phyloP scores from a whole-genome alignment of 2,113 vertebrate species.

The Spheniscus mendiculus region DNA sequence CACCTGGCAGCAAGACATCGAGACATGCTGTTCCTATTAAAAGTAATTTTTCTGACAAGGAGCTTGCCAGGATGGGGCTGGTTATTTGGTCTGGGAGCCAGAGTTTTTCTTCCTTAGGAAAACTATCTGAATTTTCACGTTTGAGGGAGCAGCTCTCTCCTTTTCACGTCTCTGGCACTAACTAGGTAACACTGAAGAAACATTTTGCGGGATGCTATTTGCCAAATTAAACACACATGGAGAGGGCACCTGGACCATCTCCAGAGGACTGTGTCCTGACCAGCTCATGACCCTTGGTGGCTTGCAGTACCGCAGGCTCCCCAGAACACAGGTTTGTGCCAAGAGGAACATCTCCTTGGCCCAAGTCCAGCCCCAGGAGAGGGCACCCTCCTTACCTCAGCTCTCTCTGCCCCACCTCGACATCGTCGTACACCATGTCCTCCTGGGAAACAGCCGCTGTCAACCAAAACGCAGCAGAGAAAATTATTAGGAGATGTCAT shows the following conservation, averaged over 20 bases:
- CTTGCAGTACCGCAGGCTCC: not conserved
- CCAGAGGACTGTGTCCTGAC: not conserved
- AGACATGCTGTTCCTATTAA: slow-evolving; percentile 40
- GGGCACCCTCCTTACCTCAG: slow-evolving; percentile 53
- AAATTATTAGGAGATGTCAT: not conserved
- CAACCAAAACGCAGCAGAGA: not conserved
- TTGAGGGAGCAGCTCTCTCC: not conserved
- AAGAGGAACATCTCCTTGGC: not conserved
- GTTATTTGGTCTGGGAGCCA: not conserved
- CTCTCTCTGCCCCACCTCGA: not conserved
- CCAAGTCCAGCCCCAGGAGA: not conserved
- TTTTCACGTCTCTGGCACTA: not conserved
- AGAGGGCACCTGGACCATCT: not conserved
- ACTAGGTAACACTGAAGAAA: not conserved
- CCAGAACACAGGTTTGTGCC: not conserved
- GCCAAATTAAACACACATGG: slow-evolving; percentile 2
- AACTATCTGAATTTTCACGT: not conserved
- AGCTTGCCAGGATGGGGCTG: not conserved
- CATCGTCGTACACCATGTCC: slow-evolving; percentile 40
- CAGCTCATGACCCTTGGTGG: not conserved
- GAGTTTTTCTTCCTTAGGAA: slow-evolving; percentile 21
- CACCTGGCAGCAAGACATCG: slow-evolving; percentile 3
- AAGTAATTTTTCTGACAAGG: slow-evolving; percentile 47
- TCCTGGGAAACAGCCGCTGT: slow-evolving; percentile 59
- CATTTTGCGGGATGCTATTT: not conserved